phyloP scores from a whole-genome alignment of 2,113 vertebrate genomes.

The Physeter macrocephalus region DNA sequence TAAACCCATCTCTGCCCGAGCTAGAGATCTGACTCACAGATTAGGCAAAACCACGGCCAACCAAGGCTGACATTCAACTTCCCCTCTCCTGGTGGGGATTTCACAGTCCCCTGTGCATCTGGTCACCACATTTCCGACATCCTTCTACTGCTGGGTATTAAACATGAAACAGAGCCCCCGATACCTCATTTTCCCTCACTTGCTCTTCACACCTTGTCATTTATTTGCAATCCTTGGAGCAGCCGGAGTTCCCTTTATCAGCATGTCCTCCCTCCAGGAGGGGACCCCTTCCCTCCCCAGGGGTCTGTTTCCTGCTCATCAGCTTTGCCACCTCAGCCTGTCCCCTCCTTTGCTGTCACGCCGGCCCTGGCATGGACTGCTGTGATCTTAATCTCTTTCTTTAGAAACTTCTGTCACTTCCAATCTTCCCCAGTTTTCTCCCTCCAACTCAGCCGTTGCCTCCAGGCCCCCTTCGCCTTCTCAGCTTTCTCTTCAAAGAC shows the following conservation, averaged over 20 bases:
- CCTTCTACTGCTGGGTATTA: not conserved
- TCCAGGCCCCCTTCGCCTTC: not conserved
- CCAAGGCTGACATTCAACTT: not conserved
- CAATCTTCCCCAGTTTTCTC: not conserved
- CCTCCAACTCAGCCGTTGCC: not conserved
- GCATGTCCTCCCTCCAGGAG: not conserved
- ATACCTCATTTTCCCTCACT: not conserved
- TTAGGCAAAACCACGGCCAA: fast-evolving
- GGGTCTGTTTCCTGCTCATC: not conserved
- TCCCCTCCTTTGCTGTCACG: fast-evolving
- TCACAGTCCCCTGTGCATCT: not conserved
- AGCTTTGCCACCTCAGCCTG: not conserved
- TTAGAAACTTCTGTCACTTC: not conserved
- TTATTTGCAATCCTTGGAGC: not conserved
- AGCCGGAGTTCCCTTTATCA: not conserved
- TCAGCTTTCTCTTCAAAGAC: slow-evolving; percentile 39
- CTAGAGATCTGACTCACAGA: not conserved
- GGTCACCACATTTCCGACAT: not conserved
- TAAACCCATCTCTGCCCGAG: not conserved
- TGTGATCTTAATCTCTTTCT: not conserved
- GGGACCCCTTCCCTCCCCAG: no score
- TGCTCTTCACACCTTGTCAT: not conserved
- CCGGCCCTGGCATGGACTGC: not conserved
- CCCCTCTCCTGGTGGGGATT: not conserved
- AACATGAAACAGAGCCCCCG: not conserved